Percentiles rank a stretch among this genome's conserved stretches.
Conservation (phyloP, 2,888 invertebrate species). For the Eupithecia dodoneata region DNA sequence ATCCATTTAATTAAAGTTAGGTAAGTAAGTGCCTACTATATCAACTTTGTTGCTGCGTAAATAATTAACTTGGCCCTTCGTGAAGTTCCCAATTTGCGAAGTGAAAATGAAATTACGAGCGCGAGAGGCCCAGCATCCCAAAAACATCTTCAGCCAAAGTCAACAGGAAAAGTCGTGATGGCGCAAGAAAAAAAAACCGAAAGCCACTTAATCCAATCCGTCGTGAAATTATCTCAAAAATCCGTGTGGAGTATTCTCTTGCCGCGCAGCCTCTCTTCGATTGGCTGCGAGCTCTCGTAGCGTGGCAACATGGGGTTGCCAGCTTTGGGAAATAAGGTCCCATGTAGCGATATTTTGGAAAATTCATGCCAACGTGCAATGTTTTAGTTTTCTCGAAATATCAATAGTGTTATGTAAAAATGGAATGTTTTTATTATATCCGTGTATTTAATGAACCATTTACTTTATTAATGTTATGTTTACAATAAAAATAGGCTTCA, state of each 20-base stretch:
- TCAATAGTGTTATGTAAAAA: too few species aligned
- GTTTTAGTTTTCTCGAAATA: background rate
- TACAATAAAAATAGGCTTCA: background rate
- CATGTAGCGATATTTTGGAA: constrained; percentile 5
- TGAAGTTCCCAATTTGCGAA: constrained; percentile 17
- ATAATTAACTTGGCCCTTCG: constrained; percentile 19
- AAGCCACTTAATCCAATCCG: constrained; percentile 50
- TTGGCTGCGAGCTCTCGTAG: constrained; percentile 82
- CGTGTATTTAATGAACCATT: background rate
- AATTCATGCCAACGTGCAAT: background rate
- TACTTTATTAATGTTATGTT: background rate
- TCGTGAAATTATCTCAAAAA: constrained; percentile 54
- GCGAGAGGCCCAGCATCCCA: constrained; percentile 16
- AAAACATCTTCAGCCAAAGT: constrained; percentile 38
- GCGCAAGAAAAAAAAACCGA: constrained; percentile 45
- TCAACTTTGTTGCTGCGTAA: constrained; percentile 20
- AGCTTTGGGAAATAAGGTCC: constrained; percentile 3
- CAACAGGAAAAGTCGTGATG: constrained; percentile 42
- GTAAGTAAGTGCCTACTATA: constrained; percentile 1
- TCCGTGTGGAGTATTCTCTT: constrained; percentile 67
- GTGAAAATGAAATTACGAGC: constrained; percentile 18
- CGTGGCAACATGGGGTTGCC: constrained; percentile 74
- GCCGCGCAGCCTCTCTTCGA: constrained; percentile 80
- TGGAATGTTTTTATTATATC: too few species aligned
- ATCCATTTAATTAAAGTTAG: constrained; percentile 14